Percentiles rank a stretch among this genome's conserved stretches.
These are phyloP conservation scores for Serinus canaria DNA, from an alignment of 2,113 vertebrate genomes.

Conservation along the genomic window DNA sequence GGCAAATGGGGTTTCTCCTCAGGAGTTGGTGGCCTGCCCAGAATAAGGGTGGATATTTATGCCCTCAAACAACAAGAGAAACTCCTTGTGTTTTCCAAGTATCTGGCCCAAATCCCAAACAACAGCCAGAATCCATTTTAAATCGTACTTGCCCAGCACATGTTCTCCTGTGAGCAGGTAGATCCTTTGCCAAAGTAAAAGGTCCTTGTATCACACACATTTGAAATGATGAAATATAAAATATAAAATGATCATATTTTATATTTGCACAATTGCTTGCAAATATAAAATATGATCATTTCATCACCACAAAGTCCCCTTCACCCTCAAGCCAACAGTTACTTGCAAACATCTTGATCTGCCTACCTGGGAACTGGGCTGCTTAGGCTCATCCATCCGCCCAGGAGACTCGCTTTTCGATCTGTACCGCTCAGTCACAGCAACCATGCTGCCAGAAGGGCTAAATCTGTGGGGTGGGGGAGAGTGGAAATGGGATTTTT, in stretches of 20 bases:
- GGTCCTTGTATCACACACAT: neutral
- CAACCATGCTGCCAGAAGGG: constrained; percentile 91
- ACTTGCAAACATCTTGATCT: neutral
- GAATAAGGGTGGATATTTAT: neutral
- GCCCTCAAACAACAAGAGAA: neutral
- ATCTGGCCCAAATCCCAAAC: neutral
- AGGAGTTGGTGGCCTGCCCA: constrained; percentile 35
- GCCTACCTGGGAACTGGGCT: constrained; percentile 85
- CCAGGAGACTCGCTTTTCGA: constrained; percentile 95
- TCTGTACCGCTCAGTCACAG: constrained; percentile 87
- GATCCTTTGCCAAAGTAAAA: neutral
- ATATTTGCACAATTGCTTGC: too few relatives aligned
- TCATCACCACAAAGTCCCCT: neutral
- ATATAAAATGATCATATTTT: too few relatives aligned
- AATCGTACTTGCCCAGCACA: fast-evolving
- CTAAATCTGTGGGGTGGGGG: constrained; percentile 83
- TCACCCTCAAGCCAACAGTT: neutral
- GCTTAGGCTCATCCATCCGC: constrained; percentile 87
- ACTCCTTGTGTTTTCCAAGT: neutral
- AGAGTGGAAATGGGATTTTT: constrained; percentile 35
- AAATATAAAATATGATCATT: neutral
- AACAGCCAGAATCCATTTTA: neutral
- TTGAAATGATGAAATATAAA: too few relatives aligned
- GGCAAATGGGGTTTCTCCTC: neutral
- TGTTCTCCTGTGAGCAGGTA: neutral